These are phyloP conservation scores for Poeciliopsis presidionis DNA, from an alignment of 2,797 vertebrate genomes.

Conservation along the genomic window DNA sequence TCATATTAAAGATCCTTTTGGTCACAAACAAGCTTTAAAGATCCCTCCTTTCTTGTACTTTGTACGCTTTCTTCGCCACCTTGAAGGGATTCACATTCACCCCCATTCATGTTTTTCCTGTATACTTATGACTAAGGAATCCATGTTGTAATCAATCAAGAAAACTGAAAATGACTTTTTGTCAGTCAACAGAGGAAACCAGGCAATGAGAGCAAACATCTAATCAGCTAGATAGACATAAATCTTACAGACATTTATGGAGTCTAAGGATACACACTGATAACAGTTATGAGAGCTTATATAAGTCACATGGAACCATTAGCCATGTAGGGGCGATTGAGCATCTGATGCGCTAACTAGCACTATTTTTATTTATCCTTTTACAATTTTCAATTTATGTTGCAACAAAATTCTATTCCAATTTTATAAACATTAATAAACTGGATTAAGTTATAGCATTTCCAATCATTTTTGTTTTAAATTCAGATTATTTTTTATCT, in stretches of 20 bases:
- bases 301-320: neutral
- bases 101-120: constrained; percentile 6
- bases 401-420: neutral
- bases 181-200: neutral
- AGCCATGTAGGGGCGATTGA: neutral
- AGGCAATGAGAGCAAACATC: constrained; percentile 5
- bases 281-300: constrained; percentile 2
- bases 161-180: neutral
- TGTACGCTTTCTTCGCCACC: neutral
- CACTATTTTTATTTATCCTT: neutral
- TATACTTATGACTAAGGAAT: neutral
- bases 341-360: neutral
- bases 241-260: neutral
- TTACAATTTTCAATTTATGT: neutral
- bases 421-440: neutral
- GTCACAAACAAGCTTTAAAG: constrained; percentile 34
- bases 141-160: neutral
- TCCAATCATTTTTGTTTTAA: neutral
- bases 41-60: constrained; percentile 8
- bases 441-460: neutral
- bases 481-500: neutral
- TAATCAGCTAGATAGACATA: neutral
- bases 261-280: constrained; percentile 21
- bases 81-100: neutral
- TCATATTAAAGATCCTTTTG: constrained; percentile 33